phyloP scores from a whole-genome alignment of 1,140 invertebrate genomes.

The Lepidotrigona ventralis region DNA sequence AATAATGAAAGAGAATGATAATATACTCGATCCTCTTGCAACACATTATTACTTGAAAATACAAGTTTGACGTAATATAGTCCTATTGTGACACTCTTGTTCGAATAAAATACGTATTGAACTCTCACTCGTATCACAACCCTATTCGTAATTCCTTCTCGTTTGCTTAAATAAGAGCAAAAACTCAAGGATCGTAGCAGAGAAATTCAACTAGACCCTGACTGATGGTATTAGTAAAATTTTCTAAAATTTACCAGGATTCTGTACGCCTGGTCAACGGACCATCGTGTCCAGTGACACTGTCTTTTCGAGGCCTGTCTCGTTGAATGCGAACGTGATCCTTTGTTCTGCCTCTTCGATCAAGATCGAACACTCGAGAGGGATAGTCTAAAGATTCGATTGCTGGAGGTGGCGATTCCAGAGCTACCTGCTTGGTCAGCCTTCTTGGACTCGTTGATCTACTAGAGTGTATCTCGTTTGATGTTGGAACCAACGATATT shows the following conservation, averaged over 20 bases:
- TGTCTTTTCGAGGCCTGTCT: constrained; percentile 67
- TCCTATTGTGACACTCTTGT: too few species aligned
- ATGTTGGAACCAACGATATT: constrained; percentile 61
- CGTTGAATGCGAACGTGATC: constrained; percentile 70
- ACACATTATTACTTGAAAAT: too few species aligned
- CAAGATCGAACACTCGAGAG: constrained; percentile 67
- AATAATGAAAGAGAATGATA: not conserved
- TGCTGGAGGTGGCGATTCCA: constrained; percentile 74
- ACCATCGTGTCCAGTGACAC: constrained; percentile 57
- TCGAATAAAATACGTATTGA: too few species aligned
- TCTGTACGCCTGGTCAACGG: constrained; percentile 67
- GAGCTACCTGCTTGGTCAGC: constrained; percentile 76
- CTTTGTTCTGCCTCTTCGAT: constrained; percentile 65
- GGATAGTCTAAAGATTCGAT: constrained; percentile 71
- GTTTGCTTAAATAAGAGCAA: too few species aligned
- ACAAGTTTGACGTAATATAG: too few species aligned
- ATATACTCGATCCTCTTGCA: not conserved
- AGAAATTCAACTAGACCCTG: not conserved
- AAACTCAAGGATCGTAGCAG: too few species aligned
- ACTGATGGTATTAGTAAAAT: not conserved
- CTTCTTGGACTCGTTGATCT: constrained; percentile 74
- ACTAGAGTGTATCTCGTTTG: constrained; percentile 70
- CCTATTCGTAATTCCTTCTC: too few species aligned
- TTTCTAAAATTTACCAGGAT: constrained; percentile 66
- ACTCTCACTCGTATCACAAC: too few species aligned